Conservation (phyloP, 2,888 invertebrate species). For the Clusia tigrina region DNA sequence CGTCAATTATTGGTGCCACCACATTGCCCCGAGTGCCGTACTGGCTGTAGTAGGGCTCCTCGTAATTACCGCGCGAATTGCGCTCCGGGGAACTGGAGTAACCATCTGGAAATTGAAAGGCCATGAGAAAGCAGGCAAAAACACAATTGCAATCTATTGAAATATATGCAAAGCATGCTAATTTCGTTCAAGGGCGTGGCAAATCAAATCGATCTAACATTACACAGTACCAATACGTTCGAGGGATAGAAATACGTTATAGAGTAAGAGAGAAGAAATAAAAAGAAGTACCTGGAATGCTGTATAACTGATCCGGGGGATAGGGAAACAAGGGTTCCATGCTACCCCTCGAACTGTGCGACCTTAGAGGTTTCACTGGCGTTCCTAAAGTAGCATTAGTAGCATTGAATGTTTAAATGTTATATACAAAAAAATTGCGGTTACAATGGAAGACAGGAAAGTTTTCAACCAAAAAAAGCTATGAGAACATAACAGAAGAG, state of each 20-base stretch:
- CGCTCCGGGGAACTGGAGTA: slow-evolving; percentile 91
- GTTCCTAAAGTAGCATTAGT: slow-evolving; percentile 57
- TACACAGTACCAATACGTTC: no score
- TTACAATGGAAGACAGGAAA: no score
- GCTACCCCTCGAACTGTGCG: slow-evolving; percentile 65
- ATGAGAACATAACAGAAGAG: no score
- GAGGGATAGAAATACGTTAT: no score
- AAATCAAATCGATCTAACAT: no score
- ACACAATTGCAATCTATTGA: neutral
- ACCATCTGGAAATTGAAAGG: slow-evolving; percentile 68
- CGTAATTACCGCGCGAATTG: slow-evolving; percentile 76
- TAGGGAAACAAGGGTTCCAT: slow-evolving; percentile 64
- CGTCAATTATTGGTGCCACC: slow-evolving; percentile 91
- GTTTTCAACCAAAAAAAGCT: no score
- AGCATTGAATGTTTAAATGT: no score
- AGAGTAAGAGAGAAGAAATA: neutral
- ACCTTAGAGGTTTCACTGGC: slow-evolving; percentile 65
- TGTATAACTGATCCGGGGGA: slow-evolving; percentile 66
- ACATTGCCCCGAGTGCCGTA: slow-evolving; percentile 73
- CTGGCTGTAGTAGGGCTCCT: slow-evolving; percentile 87
- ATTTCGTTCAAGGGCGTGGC: no score
- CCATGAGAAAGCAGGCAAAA: neutral
- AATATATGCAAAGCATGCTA: neutral
- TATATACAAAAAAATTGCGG: no score
- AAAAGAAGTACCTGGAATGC: slow-evolving; percentile 64